Evolutionary conservation across 2,797 vertebrate species (phyloP).

Genomic region (Eurystomus glaucurus): DNA sequence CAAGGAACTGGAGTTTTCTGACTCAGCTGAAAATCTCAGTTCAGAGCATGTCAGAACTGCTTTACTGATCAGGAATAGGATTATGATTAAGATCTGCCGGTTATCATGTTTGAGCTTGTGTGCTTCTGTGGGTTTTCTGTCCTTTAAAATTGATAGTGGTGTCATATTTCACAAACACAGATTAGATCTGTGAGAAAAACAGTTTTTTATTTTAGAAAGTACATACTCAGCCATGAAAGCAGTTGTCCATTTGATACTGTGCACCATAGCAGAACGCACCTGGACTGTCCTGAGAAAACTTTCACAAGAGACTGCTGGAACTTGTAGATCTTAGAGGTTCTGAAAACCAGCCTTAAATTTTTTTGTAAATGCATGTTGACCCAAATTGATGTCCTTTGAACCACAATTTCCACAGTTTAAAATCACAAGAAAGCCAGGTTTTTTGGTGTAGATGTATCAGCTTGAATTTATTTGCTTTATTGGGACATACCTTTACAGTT

Average conservation of each 20-base stretch:
- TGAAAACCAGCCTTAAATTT: neutral
- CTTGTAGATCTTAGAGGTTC: neutral
- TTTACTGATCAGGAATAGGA: neutral
- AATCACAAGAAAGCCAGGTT: neutral
- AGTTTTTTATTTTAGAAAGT: neutral
- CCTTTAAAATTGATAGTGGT: neutral
- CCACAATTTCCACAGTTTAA: rapidly evolving
- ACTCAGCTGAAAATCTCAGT: neutral
- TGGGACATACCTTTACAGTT: neutral
- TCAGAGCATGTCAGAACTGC: neutral
- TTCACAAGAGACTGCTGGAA: neutral
- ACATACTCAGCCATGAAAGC: neutral
- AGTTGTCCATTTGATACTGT: neutral
- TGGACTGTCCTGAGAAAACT: neutral
- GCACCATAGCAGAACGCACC: neutral
- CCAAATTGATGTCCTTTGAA: neutral
- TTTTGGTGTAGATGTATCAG: neutral
- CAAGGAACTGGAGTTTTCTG: neutral
- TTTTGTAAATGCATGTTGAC: neutral
- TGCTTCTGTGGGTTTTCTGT: neutral
- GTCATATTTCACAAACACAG: neutral
- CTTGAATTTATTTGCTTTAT: neutral
- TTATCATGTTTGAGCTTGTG: neutral
- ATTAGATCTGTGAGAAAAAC: neutral
- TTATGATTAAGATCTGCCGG: neutral